Conservation (phyloP, 1,140 invertebrate genomes). For the Euwallacea fornicatus region DNA sequence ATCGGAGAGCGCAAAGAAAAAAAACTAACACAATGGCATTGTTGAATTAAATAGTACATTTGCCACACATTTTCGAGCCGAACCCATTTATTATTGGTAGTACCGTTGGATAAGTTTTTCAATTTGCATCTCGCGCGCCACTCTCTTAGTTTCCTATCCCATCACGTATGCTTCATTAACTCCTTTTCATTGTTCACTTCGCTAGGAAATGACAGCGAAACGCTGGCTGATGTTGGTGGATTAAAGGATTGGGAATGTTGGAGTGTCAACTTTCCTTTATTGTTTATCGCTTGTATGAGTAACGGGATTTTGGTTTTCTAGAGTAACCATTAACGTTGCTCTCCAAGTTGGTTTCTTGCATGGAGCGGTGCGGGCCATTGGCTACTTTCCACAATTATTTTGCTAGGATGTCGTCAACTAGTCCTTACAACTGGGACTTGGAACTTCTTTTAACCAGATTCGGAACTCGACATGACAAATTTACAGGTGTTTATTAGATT, state of each 20-base stretch:
- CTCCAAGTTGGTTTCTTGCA: too few relatives aligned
- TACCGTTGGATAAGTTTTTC: conserved; percentile 5
- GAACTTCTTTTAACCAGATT: too few relatives aligned
- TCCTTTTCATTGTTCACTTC: conserved; percentile 11
- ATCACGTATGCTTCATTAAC: conserved; percentile 11
- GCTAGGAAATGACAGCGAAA: conserved; percentile 3
- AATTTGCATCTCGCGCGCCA: not conserved
- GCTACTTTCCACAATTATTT: too few relatives aligned
- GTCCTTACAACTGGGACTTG: too few relatives aligned
- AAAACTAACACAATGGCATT: conserved; percentile 5
- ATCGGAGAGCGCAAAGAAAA: conserved; percentile 2
- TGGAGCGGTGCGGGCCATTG: too few relatives aligned
- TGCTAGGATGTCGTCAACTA: too few relatives aligned
- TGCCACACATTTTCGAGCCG: conserved; percentile 12
- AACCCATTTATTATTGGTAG: conserved; percentile 11
- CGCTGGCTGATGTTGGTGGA: not conserved
- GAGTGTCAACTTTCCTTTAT: too few relatives aligned
- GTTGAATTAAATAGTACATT: conserved; percentile 11
- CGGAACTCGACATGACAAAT: too few relatives aligned
- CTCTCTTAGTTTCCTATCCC: conserved; percentile 1
- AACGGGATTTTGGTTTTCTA: too few relatives aligned
- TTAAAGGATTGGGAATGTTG: not conserved
- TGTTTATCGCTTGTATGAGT: too few relatives aligned
- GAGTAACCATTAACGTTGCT: too few relatives aligned
- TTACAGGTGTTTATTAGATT: too few relatives aligned